These are phyloP conservation scores for Enteromius paludinosus DNA, from an alignment of 2,797 vertebrate genomes.

Conservation along the genomic window DNA sequence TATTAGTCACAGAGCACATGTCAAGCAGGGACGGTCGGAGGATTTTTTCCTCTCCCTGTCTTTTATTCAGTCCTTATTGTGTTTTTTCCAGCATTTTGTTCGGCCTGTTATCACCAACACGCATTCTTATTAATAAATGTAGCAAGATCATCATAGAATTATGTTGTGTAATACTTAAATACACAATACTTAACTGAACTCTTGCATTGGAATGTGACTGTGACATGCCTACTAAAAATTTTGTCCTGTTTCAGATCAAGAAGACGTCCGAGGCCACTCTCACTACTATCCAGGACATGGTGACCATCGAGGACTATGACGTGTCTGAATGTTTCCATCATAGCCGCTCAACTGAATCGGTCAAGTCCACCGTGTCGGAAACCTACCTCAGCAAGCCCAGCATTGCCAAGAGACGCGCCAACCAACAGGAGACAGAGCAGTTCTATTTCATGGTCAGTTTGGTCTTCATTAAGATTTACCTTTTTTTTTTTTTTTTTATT, in stretches of 20 bases:
- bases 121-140: not conserved
- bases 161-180: not conserved
- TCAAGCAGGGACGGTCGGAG: conserved; percentile 51
- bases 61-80: conserved; percentile 30
- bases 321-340: conserved; percentile 99
- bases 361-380: conserved; percentile 95
- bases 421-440: conserved; percentile 98
- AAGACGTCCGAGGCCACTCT: conserved; percentile 97
- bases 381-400: conserved; percentile 98
- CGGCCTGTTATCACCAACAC: not conserved
- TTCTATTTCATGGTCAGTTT: conserved; percentile 95
- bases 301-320: conserved; percentile 97
- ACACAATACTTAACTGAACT: not conserved
- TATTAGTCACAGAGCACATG: conserved; percentile 51
- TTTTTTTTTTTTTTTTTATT: not conserved
- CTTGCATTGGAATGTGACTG: not conserved
- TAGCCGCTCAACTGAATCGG: conserved; percentile 96
- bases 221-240: not conserved
- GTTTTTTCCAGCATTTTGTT: not conserved
- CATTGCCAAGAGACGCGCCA: conserved; percentile 96
- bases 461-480: not conserved
- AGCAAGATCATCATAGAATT: not conserved
- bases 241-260: conserved; percentile 83
- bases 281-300: conserved; percentile 98
- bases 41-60: conserved; percentile 41